Percentiles rank a stretch among this genome's conserved stretches.
These are phyloP conservation scores for Magallana gigas DNA, from an alignment of 1,140 invertebrate species.

Conservation along the genomic window DNA sequence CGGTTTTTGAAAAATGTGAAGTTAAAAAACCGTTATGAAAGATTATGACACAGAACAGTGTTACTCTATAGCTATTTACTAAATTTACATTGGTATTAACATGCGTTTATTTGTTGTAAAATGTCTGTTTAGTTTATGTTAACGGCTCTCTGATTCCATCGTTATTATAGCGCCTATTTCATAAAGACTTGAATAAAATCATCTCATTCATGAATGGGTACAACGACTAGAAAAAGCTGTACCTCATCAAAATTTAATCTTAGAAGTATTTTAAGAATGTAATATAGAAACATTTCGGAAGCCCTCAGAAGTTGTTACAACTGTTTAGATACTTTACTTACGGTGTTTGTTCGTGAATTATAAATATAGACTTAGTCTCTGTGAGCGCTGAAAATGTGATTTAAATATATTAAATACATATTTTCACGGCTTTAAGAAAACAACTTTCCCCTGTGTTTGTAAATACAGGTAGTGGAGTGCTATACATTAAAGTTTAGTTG, in stretches of 20 bases:
- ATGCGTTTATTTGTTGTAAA: too few relatives aligned
- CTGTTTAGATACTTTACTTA: background rate
- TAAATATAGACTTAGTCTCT: slow-evolving; percentile 25
- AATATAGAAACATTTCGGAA: background rate
- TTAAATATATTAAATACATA: slow-evolving; percentile 36
- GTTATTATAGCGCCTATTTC: too few relatives aligned
- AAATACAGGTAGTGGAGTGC: background rate
- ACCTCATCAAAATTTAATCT: too few relatives aligned
- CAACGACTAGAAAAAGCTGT: too few relatives aligned
- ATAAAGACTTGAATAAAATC: too few relatives aligned
- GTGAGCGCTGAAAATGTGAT: background rate
- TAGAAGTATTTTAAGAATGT: background rate
- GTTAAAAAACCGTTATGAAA: too few relatives aligned
- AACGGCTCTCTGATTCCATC: too few relatives aligned
- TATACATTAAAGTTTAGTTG: slow-evolving; percentile 10
- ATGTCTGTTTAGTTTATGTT: too few relatives aligned
- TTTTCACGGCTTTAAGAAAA: slow-evolving; percentile 32
- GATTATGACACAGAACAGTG: too few relatives aligned
- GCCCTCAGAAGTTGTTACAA: background rate
- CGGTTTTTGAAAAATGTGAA: too few relatives aligned
- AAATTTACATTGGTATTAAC: background rate
- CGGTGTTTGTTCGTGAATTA: background rate
- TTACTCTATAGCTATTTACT: background rate
- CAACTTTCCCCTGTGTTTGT: slow-evolving; percentile 13
- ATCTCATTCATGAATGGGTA: too few relatives aligned